Conservation (phyloP, 2,888 invertebrate genomes). For the Rotaria socialis region DNA sequence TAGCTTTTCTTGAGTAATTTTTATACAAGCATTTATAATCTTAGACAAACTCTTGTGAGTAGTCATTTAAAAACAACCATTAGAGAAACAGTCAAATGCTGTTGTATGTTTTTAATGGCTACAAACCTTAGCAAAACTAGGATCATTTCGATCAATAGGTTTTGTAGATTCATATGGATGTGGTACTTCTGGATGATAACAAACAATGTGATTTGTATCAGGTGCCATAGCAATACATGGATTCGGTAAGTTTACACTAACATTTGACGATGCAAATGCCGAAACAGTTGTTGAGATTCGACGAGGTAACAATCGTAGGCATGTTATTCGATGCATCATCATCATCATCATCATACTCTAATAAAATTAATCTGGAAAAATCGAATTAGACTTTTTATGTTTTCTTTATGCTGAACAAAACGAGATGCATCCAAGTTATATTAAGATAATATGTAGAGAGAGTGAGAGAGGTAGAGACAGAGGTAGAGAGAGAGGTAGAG, state of each 20-base stretch:
- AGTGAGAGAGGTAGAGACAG: neutral
- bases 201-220: conserved; percentile 44
- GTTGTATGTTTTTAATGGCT: neutral
- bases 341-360: neutral
- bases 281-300: neutral
- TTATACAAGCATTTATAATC: too few species aligned
- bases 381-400: neutral
- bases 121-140: neutral
- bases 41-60: too few species aligned
- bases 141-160: conserved; percentile 21
- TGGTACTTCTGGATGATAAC: conserved; percentile 44
- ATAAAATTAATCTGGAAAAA: conserved; percentile 7
- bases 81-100: too few species aligned
- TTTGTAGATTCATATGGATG: conserved; percentile 46
- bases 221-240: conserved; percentile 40
- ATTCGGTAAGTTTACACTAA: conserved; percentile 22
- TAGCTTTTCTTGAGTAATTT: too few species aligned
- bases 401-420: neutral
- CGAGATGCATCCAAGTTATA: neutral
- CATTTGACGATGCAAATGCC: neutral
- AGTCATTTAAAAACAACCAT: too few species aligned
- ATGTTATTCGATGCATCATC: neutral
- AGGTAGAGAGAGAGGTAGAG: too few species aligned
- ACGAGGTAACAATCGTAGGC: neutral
- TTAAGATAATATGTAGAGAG: neutral